Evolutionary conservation across 1,140 invertebrate species (phyloP), one percentile per base, ranked within the genome.

Genomic region (Anadara kagoshimensis): DNA sequence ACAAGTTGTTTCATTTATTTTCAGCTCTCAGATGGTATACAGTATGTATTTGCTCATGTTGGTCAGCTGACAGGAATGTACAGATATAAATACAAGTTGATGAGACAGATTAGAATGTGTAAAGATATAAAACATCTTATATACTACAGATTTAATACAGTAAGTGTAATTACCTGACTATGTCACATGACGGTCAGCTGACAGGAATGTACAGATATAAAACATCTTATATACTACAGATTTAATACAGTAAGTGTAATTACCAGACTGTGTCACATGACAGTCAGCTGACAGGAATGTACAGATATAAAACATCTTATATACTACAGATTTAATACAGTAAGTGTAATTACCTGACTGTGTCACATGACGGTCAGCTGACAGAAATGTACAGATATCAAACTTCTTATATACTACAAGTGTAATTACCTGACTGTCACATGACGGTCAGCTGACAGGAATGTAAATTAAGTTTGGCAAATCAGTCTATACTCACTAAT

Each of bases 61-160:
- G 98, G 98, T 12, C 98, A 99, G 89, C 90, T 99, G 18, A 99
- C 98, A 5, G 98, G 98, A 88, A 99, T 99, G 98, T 99, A 99
- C 90, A 92, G 98, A 56, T 99, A 99, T 91, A 99, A 99, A 86
- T 99, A 99, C 90, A 99, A 99, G 89, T 91, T 99, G 18, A 99
- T 99, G 98, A 93, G 97, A 85, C 98, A 99, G 91, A 99, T 99
- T 77, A 91, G 98, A 62, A 99, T 99, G 98, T 99, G 98, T 91
- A 99, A 99, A 89, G 98, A 99, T 91, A 91, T 99, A 75, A 99
- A 99, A 86, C 98, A 99, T 92, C 91, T 99, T 63, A 98, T 99
- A 71, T 99, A 99, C 89, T 99, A 99, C 90, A 93, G 98, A 73
- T 99, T 99, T 89, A 99, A 99, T 87, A 99, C 98, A 49, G 96